These are phyloP conservation scores for Aphaenogaster floridana DNA, from an alignment of 1,140 invertebrate species.

Conservation along the genomic window DNA sequence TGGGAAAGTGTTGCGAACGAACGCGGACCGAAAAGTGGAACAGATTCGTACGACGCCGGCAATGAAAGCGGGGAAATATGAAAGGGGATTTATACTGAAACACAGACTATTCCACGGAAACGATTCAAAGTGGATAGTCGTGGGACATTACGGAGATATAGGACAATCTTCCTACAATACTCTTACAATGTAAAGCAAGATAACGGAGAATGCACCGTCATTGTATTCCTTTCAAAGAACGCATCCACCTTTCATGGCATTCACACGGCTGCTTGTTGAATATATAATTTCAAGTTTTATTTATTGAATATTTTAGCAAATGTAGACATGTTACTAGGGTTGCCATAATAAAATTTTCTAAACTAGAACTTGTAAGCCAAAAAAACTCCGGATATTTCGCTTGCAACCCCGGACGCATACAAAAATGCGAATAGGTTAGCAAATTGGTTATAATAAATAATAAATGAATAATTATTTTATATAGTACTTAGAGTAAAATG, in stretches of 20 bases:
- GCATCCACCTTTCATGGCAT: neutral
- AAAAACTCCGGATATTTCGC: too few species aligned
- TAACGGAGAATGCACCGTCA: constrained; percentile 2
- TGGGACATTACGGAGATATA: constrained; percentile 1
- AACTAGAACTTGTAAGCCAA: too few species aligned
- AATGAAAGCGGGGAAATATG: constrained; percentile 68
- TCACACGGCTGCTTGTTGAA: neutral
- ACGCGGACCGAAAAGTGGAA: constrained; percentile 60
- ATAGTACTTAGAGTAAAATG: too few species aligned
- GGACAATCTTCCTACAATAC: neutral
- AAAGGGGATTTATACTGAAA: constrained; percentile 33
- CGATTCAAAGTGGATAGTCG: constrained; percentile 46
- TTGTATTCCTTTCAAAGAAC: constrained; percentile 46
- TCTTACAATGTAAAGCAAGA: constrained; percentile 14
- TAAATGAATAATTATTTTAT: too few species aligned
- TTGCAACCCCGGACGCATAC: too few species aligned
- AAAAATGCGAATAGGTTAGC: too few species aligned
- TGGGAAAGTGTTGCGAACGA: constrained; percentile 56
- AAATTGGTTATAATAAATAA: too few species aligned
- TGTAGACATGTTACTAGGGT: too few species aligned
- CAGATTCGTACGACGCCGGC: constrained; percentile 68
- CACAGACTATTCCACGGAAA: constrained; percentile 37
- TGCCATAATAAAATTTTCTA: too few species aligned
- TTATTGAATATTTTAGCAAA: neutral
- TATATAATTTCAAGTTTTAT: constrained; percentile 10